Base-by-base conservation (phyloP, 2,888 invertebrate genomes). In the Drosophila pullipes region DNA sequence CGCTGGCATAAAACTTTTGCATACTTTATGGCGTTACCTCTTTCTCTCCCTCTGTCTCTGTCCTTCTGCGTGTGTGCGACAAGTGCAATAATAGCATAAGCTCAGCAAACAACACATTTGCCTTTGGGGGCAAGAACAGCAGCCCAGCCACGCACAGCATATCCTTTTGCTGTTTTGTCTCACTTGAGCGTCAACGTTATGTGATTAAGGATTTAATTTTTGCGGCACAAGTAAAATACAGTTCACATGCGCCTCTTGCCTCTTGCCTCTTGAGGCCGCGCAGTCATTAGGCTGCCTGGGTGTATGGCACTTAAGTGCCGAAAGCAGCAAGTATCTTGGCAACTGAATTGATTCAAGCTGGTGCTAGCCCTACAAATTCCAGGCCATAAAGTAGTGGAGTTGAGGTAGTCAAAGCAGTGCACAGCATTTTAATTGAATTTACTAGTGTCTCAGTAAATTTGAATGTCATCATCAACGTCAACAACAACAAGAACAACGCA, bases 1-100 rank as follows among this genome's bases (percentile, higher is more conserved):
- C 72, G 85, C 80, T 83, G 76, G 75, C 84, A 86, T 68, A 84
- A 80, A 89, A 89, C 89, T 86, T 85, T 87, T 90, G 90, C 87
- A 88, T 90, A 88, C 90, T 90, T 85, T 80, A 81, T 77, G 80
- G 70, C 66, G 67, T 70, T 39, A 67, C 35, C 47, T 60, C 69
- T n/a, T 13, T 22, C 33, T 25, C 35, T 30, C 31, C 11, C 25
- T 35, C 33, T 25, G 22, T 22, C 33, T 63, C 18, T 60, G 28
- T 49, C 49, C 6, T 47, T 11, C 13, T 44, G 10, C 59, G 28
- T 70, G 60, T 64, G 47, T 61, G 74, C 69, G 78, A 76, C 89
- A 90, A 86, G 90, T 83, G 87, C 89, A 90, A 83, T 88, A 89
- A 88, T 88, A 90, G 82, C 82, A 88, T 88, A 90, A 89, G 76